Percentiles rank a stretch among this genome's conserved stretches.
Evolutionary conservation across 2,113 vertebrate species (phyloP).

Genomic region (Sinocyclocheilus maitianheensis): DNA sequence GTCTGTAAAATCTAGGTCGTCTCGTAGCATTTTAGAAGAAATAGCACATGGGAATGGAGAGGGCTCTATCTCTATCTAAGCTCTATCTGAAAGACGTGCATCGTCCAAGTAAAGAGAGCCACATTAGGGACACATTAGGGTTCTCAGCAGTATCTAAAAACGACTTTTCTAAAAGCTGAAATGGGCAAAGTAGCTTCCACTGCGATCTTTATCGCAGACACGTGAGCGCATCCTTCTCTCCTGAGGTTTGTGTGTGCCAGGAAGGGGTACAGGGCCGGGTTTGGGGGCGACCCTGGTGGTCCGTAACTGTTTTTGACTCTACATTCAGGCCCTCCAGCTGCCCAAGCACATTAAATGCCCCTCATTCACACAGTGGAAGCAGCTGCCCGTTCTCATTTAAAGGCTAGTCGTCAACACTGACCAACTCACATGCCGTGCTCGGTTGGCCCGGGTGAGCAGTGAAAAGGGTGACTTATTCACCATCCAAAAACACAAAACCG

Average conservation of each 20-base stretch:
- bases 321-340: constrained; percentile 70
- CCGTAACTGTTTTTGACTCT: constrained; percentile 26
- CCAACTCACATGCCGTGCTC: constrained; percentile 49
- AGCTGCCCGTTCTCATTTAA: constrained; percentile 48
- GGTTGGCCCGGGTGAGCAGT: constrained; percentile 46
- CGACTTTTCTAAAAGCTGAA: constrained; percentile 20
- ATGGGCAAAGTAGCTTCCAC: constrained; percentile 11
- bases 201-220: constrained; percentile 44
- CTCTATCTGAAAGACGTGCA: constrained; percentile 1
- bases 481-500: constrained; percentile 12
- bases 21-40: constrained; percentile 34
- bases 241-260: constrained; percentile 30
- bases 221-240: constrained; percentile 34
- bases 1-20: constrained; percentile 1
- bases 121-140: constrained; percentile 24
- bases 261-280: constrained; percentile 7
- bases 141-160: constrained; percentile 22
- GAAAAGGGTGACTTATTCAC: constrained; percentile 46
- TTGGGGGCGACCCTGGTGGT: constrained; percentile 18
- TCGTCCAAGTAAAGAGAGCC: constrained; percentile 2
- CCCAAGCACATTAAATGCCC: constrained; percentile 65
- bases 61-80: neutral
- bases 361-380: constrained; percentile 38
- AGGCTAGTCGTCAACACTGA: constrained; percentile 18
- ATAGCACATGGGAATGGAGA: neutral